A percentile compares a stretch with the other conserved stretches of the same genome.
Conservation (phyloP, 2,888 invertebrate genomes). For the Hoplodrina blanda region DNA sequence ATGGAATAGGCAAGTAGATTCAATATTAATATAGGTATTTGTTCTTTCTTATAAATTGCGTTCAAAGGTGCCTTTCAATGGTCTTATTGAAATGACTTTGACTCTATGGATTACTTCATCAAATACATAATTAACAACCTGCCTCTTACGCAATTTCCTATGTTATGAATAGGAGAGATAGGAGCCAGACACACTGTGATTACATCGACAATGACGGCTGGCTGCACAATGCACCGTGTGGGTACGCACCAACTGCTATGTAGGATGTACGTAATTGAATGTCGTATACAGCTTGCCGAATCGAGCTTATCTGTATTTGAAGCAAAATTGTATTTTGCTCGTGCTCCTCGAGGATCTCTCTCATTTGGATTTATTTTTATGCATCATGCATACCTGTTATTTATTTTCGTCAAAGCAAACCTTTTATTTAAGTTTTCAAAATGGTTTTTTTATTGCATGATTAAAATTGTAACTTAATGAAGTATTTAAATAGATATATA, state of each 20-base stretch:
- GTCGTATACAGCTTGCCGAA: conserved; percentile 63
- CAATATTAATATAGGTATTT: no score
- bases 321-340: neutral
- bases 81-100: no score
- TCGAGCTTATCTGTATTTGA: conserved; percentile 5
- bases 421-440: no score
- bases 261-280: conserved; percentile 69
- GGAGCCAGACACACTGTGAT: conserved; percentile 11
- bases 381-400: neutral
- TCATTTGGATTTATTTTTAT: neutral
- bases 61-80: no score
- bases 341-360: neutral
- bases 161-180: conserved; percentile 1
- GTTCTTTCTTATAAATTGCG: no score
- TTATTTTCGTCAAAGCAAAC: no score
- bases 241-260: conserved; percentile 38
- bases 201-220: conserved; percentile 25
- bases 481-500: no score
- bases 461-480: no score
- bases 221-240: conserved; percentile 55
- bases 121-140: conserved; percentile 7
- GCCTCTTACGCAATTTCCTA: neutral
- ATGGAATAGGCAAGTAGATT: no score
- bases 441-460: no score
- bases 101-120: neutral